Base-by-base conservation (phyloP, 2,797 vertebrate genomes). In the Mormyrops boulengeri region DNA sequence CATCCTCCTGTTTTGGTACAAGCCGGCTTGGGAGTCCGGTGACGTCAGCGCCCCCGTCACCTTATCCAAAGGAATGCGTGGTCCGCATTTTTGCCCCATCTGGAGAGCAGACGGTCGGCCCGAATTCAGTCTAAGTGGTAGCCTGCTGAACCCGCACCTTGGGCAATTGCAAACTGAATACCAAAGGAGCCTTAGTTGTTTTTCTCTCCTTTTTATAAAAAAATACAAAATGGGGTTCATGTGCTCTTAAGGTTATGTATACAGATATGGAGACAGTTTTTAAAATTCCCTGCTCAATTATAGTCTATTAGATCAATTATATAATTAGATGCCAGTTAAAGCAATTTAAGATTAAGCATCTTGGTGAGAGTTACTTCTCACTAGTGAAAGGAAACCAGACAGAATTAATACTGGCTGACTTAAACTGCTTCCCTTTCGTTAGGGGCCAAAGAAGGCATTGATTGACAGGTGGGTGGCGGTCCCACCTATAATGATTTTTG, bases 261-360 rank as follows among this genome's bases (percentile, higher is more conserved):
- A 26, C 84, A 50, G 26, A 53, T 53, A 26, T 53, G 50, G 84
- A 85, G 44, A 50, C 11, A 85, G 47, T 85, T 85, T 30, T 85
- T 49, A 17, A 85, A 85, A 52, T 52, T 52, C 22, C n/a, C 47
- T 52, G 7, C 49, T 30, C 12, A 26, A 50, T 85, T 52, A 49
- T 14, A 47, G 82, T 49, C 8, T 26, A 52, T 85, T 85, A 85
- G 19, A 52, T 85, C n/a, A 85, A 85, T 85, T 85, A 85, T 85
- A 85, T 30, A 52, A 52, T 85, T 52, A 84, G 82, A 26, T 49
- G 11, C 22, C n/a, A 49, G 80, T 49, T 85, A 22, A 85, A 85
- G 22, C 22, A 30, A 49, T 85, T 52, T 52, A 85, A 52, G 82
- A 22, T 52, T 50, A 52, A 52, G 82, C 49, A 49, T 22, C 3